Evolutionary conservation across 2,797 vertebrate species (phyloP).

Genomic region (Octomys mimax): DNA sequence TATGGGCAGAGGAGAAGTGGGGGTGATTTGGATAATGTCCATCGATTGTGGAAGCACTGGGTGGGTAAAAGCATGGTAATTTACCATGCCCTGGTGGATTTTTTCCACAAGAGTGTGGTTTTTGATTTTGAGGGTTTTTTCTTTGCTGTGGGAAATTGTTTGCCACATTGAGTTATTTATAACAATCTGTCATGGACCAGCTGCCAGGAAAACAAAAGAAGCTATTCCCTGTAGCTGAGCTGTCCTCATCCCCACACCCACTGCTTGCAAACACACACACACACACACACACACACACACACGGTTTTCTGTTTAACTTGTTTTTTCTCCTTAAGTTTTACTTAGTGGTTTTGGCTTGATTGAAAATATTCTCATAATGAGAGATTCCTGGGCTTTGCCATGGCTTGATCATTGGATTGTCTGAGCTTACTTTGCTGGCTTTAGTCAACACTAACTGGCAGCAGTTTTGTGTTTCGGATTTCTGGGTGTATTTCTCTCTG

Average conservation of each 20-base stretch:
- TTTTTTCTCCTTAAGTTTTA: slow-evolving; percentile 60
- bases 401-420: slow-evolving; percentile 67
- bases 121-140: slow-evolving; percentile 46
- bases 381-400: slow-evolving; percentile 70
- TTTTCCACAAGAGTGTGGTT: slow-evolving; percentile 64
- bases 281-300: slow-evolving; percentile 50
- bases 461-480: slow-evolving; percentile 74
- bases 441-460: slow-evolving; percentile 71
- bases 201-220: slow-evolving; percentile 75
- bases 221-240: slow-evolving; percentile 68
- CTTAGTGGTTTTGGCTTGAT: slow-evolving; percentile 75
- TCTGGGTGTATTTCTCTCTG: slow-evolving; percentile 53
- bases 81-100: slow-evolving; percentile 48
- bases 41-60: slow-evolving; percentile 63
- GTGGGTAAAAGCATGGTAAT: slow-evolving; percentile 52
- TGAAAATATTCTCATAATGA: slow-evolving; percentile 76
- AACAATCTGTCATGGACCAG: slow-evolving; percentile 72
- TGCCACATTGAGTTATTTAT: slow-evolving; percentile 78
- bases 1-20: slow-evolving; percentile 4
- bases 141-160: slow-evolving; percentile 64
- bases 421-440: slow-evolving; percentile 76
- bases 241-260: slow-evolving; percentile 1
- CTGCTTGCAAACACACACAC: not conserved
- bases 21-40: slow-evolving; percentile 51
- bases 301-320: slow-evolving; percentile 61